phyloP scores from a whole-genome alignment of 2,888 invertebrate genomes.

The Minunthozetes semirufus region DNA sequence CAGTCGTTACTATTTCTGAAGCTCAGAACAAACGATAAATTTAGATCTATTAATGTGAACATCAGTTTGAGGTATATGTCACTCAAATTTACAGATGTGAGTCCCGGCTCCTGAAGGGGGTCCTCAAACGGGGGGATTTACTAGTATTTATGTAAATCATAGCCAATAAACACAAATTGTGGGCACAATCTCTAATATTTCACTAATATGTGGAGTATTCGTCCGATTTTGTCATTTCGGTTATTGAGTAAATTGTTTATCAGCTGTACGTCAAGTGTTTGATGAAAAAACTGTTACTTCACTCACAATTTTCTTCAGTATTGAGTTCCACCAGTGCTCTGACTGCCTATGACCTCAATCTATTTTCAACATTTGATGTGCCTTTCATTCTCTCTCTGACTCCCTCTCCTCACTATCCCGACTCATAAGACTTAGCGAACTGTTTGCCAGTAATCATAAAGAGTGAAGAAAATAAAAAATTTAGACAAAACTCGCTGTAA shows the following conservation, averaged over 20 bases:
- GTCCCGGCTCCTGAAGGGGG: not conserved
- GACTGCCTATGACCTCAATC: slow-evolving; percentile 18
- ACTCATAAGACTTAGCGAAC: not conserved
- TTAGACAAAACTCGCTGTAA: not conserved
- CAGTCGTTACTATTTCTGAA: slow-evolving; percentile 13
- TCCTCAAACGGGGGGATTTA: too few species aligned
- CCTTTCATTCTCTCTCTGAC: too few species aligned
- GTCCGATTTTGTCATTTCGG: not conserved
- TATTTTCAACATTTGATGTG: slow-evolving; percentile 25
- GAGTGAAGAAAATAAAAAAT: not conserved
- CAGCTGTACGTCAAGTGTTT: not conserved
- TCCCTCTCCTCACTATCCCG: too few species aligned
- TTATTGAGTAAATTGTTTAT: not conserved
- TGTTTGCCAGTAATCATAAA: slow-evolving; percentile 12
- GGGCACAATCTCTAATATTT: not conserved
- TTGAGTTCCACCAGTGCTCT: not conserved
- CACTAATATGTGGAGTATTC: not conserved
- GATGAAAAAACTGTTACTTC: not conserved
- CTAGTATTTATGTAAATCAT: too few species aligned
- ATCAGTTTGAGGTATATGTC: slow-evolving; percentile 9
- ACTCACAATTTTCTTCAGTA: not conserved
- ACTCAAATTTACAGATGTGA: slow-evolving; percentile 27
- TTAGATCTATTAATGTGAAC: slow-evolving; percentile 8
- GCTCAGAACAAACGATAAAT: slow-evolving; percentile 23
- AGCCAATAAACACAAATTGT: too few species aligned